Evolutionary conservation across 1,140 invertebrate species (phyloP).

Genomic region (Charaxes varanes): DNA sequence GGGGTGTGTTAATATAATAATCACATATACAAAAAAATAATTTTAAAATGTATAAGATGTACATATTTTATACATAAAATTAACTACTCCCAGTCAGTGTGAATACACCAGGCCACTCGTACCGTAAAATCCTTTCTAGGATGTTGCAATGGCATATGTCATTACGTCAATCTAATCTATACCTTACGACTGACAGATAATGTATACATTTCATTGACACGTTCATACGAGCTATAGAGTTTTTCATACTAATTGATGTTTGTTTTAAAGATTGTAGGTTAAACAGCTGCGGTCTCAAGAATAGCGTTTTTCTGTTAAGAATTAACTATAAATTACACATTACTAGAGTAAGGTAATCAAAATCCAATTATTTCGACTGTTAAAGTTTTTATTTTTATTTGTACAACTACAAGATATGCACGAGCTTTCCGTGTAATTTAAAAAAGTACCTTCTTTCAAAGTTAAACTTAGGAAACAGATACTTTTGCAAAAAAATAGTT

Average conservation of each 20-base stretch:
- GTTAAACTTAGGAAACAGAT: too few species aligned
- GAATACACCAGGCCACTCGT: not conserved
- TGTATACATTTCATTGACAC: not conserved
- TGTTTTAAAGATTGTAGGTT: constrained; percentile 3
- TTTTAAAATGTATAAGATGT: too few species aligned
- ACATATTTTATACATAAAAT: too few species aligned
- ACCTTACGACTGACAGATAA: not conserved
- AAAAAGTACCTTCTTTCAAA: too few species aligned
- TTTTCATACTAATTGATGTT: constrained; percentile 2
- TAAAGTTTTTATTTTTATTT: too few species aligned
- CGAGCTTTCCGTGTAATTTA: too few species aligned
- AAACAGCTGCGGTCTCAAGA: constrained; percentile 1
- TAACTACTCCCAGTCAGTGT: not conserved
- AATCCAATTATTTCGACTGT: too few species aligned
- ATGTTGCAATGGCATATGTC: constrained; percentile 1
- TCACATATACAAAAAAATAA: not conserved
- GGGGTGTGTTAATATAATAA: not conserved
- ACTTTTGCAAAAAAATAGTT: too few species aligned
- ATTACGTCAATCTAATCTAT: not conserved
- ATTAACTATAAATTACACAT: too few species aligned
- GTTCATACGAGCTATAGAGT: not conserved
- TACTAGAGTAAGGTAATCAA: too few species aligned
- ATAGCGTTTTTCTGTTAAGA: too few species aligned
- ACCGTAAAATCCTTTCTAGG: constrained; percentile 4
- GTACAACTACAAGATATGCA: too few species aligned